Evolutionary conservation across 2,113 vertebrate genomes (phyloP).

Genomic region (Syngnathus scovelli): DNA sequence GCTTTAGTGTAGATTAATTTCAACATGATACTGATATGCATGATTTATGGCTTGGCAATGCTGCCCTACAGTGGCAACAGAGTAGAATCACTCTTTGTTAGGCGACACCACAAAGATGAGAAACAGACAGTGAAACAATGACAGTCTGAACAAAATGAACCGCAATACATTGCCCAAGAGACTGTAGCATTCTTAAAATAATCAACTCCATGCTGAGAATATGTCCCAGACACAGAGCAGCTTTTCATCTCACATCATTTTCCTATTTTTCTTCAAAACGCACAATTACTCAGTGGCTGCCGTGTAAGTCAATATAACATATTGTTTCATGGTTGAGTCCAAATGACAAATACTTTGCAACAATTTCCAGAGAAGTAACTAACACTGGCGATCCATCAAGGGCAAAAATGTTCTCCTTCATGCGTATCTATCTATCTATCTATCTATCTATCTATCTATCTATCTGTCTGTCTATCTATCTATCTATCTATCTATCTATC

Average conservation of each 20-base stretch:
- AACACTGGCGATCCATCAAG: slow-evolving; percentile 53
- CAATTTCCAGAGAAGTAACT: slow-evolving; percentile 52
- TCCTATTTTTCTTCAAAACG: slow-evolving; percentile 25
- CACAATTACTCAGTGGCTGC: slow-evolving; percentile 39
- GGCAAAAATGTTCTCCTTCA: slow-evolving; percentile 28
- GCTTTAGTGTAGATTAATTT: slow-evolving; percentile 21
- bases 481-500: too few relatives aligned
- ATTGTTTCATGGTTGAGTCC: slow-evolving; percentile 47
- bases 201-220: slow-evolving; percentile 24
- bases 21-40: slow-evolving; percentile 30
- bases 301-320: slow-evolving; percentile 24
- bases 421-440: not conserved
- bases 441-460: too few relatives aligned
- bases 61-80: slow-evolving; percentile 69
- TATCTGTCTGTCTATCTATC: too few relatives aligned
- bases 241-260: slow-evolving; percentile 33
- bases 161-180: slow-evolving; percentile 14
- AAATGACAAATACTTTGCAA: slow-evolving; percentile 49
- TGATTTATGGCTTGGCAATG: slow-evolving; percentile 69
- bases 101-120: slow-evolving; percentile 13
- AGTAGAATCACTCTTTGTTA: slow-evolving; percentile 52
- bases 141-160: slow-evolving; percentile 11
- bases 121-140: slow-evolving; percentile 12
- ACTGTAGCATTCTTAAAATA: slow-evolving; percentile 10
- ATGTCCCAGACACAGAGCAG: slow-evolving; percentile 32